phyloP scores from a whole-genome alignment of 2,797 vertebrate species.

The Tympanoctomys barrerae region DNA sequence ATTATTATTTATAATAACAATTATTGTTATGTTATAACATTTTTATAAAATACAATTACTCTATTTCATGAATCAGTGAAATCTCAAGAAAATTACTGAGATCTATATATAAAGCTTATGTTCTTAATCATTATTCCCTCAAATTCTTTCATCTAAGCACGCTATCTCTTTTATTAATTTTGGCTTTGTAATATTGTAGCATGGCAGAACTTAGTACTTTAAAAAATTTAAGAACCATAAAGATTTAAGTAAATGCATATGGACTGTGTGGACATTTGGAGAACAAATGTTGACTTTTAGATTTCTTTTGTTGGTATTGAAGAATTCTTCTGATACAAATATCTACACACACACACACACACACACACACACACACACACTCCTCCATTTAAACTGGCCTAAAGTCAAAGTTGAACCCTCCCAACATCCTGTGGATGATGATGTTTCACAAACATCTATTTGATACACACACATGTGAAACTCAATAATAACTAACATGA shows the following conservation, averaged over 20 bases:
- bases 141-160: slow-evolving; percentile 35
- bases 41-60: not conserved
- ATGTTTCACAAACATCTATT: slow-evolving; percentile 44
- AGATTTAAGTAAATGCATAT: slow-evolving; percentile 75
- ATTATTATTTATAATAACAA: not conserved
- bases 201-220: slow-evolving; percentile 50
- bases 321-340: slow-evolving; percentile 26
- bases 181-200: slow-evolving; percentile 55
- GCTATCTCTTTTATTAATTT: slow-evolving; percentile 63
- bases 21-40: not conserved
- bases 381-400: not conserved
- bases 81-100: not conserved
- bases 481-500: slow-evolving; percentile 29
- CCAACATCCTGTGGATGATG: slow-evolving; percentile 28
- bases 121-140: not conserved
- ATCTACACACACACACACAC: not conserved
- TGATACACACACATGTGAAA: slow-evolving; percentile 5
- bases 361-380: not conserved
- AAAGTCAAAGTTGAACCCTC: slow-evolving; percentile 15
- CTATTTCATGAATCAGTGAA: not conserved
- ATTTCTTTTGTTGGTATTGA: not conserved
- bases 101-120: slow-evolving; percentile 27
- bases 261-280: slow-evolving; percentile 73
- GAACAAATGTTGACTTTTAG: slow-evolving; percentile 73
- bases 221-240: slow-evolving; percentile 68